These are phyloP conservation scores for Ostrea denselamellosa DNA, from an alignment of 1,140 invertebrate species.

Conservation along the genomic window DNA sequence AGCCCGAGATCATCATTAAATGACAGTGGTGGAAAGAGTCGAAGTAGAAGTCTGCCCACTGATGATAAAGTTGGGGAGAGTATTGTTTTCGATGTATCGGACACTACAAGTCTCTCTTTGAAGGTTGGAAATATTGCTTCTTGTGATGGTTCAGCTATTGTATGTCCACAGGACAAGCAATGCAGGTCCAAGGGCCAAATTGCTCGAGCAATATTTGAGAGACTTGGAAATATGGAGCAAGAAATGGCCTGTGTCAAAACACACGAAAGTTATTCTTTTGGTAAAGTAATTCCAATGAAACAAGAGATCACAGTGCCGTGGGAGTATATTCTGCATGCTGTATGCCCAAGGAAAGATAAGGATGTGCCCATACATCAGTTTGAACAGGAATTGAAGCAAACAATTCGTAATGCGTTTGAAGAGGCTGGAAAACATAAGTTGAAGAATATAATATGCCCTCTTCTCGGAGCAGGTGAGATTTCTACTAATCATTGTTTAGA, in stretches of 20 bases:
- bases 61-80: background rate
- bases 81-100: background rate
- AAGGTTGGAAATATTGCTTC: background rate
- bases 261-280: background rate
- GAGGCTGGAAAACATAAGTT: background rate
- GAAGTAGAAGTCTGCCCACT: background rate
- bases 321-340: background rate
- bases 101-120: background rate
- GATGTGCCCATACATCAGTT: background rate
- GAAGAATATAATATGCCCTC: background rate
- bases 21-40: background rate
- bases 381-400: background rate
- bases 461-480: slow-evolving; percentile 12
- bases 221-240: background rate
- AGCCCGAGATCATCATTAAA: background rate
- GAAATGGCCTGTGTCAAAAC: background rate
- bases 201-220: background rate
- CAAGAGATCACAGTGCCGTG: background rate
- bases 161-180: background rate
- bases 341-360: slow-evolving; percentile 5
- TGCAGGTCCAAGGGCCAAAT: background rate
- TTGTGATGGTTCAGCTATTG: background rate
- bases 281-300: slow-evolving; percentile 5
- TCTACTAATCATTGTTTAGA: background rate
- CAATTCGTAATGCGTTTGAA: background rate